phyloP scores from a whole-genome alignment of 53 echinoderm and acorn worm genomes.

The Luidia sarsii region DNA sequence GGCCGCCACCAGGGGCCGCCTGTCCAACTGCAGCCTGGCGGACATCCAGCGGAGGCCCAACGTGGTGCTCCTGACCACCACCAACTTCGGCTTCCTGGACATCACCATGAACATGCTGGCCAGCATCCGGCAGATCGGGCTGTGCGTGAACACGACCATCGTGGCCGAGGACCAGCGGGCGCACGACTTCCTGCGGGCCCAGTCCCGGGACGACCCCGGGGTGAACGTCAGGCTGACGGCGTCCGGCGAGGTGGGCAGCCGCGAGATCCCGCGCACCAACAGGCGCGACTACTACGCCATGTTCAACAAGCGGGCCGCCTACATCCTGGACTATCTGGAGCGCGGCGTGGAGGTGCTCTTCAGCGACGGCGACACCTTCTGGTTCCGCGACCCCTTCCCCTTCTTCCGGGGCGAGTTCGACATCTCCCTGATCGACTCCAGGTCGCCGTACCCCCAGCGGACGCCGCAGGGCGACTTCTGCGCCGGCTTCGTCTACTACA shows the following conservation, averaged over 20 bases:
- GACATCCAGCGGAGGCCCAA: not conserved
- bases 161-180: not conserved
- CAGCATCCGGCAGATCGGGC: conserved; percentile 16
- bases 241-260: not conserved
- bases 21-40: conserved; percentile 3
- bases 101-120: conserved; percentile 28
- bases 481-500: conserved; percentile 46
- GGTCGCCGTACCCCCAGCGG: not conserved
- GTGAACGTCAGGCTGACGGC: conserved; percentile 13
- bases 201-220: not conserved
- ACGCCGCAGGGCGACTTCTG: not conserved
- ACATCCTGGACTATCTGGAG: conserved; percentile 11
- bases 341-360: conserved; percentile 41
- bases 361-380: conserved; percentile 40
- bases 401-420: conserved; percentile 32
- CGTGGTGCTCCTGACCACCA: conserved; percentile 2
- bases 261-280: not conserved
- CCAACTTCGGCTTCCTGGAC: conserved; percentile 18
- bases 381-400: conserved; percentile 44
- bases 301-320: conserved; percentile 22
- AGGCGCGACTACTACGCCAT: not conserved
- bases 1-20: not conserved
- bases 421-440: conserved; percentile 5
- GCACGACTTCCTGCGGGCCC: not conserved
- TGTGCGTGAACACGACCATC: conserved; percentile 8